phyloP scores from a whole-genome alignment of 2,888 invertebrate genomes.

The Diarsia brunnea region DNA sequence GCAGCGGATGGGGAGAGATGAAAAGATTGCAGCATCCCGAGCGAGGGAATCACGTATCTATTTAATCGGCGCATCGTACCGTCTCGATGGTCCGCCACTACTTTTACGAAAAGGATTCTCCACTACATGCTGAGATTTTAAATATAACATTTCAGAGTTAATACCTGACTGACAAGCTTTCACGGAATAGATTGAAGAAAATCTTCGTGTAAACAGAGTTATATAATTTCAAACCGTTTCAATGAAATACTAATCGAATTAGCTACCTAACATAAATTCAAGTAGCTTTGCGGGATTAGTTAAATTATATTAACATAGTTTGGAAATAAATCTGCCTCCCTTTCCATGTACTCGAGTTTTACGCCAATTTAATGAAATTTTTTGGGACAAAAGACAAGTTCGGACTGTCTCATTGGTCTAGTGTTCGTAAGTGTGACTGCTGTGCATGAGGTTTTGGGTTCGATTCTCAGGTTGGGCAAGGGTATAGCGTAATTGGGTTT shows the following conservation, averaged over 20 bases:
- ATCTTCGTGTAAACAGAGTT: not conserved
- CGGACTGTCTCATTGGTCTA: not conserved
- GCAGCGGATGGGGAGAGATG: slow-evolving; percentile 76
- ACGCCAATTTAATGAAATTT: slow-evolving; percentile 45
- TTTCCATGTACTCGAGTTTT: slow-evolving; percentile 10
- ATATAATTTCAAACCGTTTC: slow-evolving; percentile 10
- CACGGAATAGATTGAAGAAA: slow-evolving; percentile 7
- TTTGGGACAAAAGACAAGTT: slow-evolving; percentile 34
- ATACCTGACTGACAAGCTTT: slow-evolving; percentile 37
- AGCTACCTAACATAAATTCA: slow-evolving; percentile 24
- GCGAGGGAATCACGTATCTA: slow-evolving; percentile 86
- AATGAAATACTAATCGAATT: slow-evolving; percentile 8
- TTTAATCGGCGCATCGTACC: slow-evolving; percentile 83
- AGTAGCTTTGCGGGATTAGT: not conserved
- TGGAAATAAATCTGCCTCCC: slow-evolving; percentile 20
- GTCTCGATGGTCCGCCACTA: slow-evolving; percentile 74
- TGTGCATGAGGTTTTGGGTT: no score
- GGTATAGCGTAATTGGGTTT: no score
- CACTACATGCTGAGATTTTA: slow-evolving; percentile 60
- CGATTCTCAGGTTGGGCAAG: no score
- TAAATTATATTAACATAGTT: slow-evolving; percentile 12
- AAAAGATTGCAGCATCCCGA: slow-evolving; percentile 85
- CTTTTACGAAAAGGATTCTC: slow-evolving; percentile 66
- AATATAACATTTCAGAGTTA: slow-evolving; percentile 55
- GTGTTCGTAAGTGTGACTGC: no score